A percentile compares a stretch with the other conserved stretches of the same genome.
These are phyloP conservation scores for Cyaniris semiargus DNA, from an alignment of 2,888 invertebrate species.

Conservation along the genomic window DNA sequence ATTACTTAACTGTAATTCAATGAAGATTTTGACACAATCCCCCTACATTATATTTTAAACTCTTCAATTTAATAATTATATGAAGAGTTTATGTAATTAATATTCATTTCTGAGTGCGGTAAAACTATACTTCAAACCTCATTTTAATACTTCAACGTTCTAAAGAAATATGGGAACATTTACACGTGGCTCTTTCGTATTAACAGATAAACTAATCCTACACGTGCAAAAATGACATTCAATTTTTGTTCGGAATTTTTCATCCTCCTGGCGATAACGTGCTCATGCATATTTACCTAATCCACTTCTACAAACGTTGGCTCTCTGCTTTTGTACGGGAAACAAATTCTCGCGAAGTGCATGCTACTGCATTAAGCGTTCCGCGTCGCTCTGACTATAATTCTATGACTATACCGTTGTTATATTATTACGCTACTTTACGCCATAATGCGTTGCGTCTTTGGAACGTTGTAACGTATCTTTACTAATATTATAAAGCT, in stretches of 20 bases:
- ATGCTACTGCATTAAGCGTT: neutral
- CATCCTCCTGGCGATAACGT: neutral
- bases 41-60: too few species aligned
- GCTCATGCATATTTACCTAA: constrained; percentile 6
- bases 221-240: neutral
- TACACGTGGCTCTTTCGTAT: neutral
- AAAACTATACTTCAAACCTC: too few species aligned
- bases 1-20: too few species aligned
- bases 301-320: neutral
- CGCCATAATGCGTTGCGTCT: too few species aligned
- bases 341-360: constrained; percentile 27
- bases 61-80: too few species aligned
- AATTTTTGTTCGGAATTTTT: neutral
- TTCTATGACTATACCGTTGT: neutral
- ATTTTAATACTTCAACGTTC: too few species aligned
- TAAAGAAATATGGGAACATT: neutral
- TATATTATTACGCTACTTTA: too few species aligned
- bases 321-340: constrained; percentile 25
- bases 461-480: too few species aligned
- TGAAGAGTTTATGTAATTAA: too few species aligned
- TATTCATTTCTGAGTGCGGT: too few species aligned
- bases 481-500: too few species aligned
- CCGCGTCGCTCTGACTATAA: neutral
- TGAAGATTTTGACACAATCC: too few species aligned
- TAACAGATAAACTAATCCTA: constrained; percentile 3